Evolutionary conservation across 2,113 vertebrate species (phyloP), one percentile per base, ranked within the genome.

Genomic region (Corapipo altera): DNA sequence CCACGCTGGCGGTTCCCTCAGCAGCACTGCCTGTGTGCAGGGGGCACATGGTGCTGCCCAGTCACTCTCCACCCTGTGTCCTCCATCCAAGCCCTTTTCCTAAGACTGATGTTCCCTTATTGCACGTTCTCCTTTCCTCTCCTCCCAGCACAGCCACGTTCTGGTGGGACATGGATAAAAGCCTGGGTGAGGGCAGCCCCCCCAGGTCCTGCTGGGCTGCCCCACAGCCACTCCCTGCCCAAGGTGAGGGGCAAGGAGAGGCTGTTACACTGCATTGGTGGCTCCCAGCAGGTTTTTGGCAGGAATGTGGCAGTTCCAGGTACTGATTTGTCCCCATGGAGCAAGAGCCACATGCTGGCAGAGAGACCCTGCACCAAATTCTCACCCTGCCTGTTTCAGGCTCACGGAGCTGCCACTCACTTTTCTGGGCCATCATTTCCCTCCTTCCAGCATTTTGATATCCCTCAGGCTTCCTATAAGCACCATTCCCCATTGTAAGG

Each of bases 1-100:
- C 32, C 9, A 1, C 1, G 18, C 54, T 15, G 1, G 73, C 20
- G 32, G 37, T 28, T 61, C 55, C 46, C n/a, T 39, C 57, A 55
- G 39, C 1, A 8, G 43, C 43, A 23, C 52, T 41, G 48, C 30
- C 82, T 52, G 15, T 0, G 0, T 35, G 22, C 24, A 7, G 49
- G 22, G 22, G 16, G 3, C 5, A n/a, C 44, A 18, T 1, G 4
- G 39, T 37, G 9, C 28, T 43, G 6, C 67, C 23, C 20, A 4
- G 4, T 16, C 52, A 24, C 37, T 15, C 46, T 48, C 18, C 59
- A 51, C 9, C 23, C 33, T 0, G 0, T 7, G 5, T 51, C 10
- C 8, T 30, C 6, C 82, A 20, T 83, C 55, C 57, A 30, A 71
- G 7, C 16, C 27, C 37, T 37, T 57, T 57, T 54, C 57, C 44